phyloP scores from a whole-genome alignment of 2,888 invertebrate species.

The Sesia apiformis region DNA sequence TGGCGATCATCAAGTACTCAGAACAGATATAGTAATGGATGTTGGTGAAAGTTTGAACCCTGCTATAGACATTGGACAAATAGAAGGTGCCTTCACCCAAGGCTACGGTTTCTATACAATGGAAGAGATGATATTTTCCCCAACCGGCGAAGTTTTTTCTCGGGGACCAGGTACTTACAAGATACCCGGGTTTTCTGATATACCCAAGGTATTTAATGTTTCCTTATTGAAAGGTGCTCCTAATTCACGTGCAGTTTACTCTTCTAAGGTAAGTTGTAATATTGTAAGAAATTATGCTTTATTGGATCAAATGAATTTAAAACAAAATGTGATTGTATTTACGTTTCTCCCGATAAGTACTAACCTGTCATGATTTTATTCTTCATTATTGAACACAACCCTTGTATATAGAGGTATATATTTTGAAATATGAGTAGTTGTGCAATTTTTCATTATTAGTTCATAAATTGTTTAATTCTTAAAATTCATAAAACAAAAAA shows the following conservation, averaged over 20 bases:
- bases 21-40: slow-evolving; percentile 93
- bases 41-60: slow-evolving; percentile 91
- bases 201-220: slow-evolving; percentile 89
- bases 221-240: slow-evolving; percentile 85
- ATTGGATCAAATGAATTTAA: no score
- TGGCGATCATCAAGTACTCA: slow-evolving; percentile 87
- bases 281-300: no score
- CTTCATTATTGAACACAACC: no score
- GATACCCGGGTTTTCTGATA: slow-evolving; percentile 88
- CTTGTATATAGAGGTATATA: no score
- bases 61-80: slow-evolving; percentile 92
- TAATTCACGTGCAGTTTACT: slow-evolving; percentile 89
- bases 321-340: no score
- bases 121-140: slow-evolving; percentile 86
- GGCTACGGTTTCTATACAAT: slow-evolving; percentile 89
- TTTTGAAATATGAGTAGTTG: no score
- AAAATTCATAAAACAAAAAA: no score
- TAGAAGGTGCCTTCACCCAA: slow-evolving; percentile 92
- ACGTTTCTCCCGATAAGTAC: no score
- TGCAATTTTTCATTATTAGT: no score
- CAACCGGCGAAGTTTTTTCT: slow-evolving; percentile 80
- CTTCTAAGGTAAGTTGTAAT: slow-evolving; percentile 81
- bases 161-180: slow-evolving; percentile 90
- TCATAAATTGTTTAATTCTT: no score
- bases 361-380: no score